These are phyloP conservation scores for Megaptera novaeangliae DNA, from an alignment of 2,113 vertebrate genomes.

Conservation along the genomic window DNA sequence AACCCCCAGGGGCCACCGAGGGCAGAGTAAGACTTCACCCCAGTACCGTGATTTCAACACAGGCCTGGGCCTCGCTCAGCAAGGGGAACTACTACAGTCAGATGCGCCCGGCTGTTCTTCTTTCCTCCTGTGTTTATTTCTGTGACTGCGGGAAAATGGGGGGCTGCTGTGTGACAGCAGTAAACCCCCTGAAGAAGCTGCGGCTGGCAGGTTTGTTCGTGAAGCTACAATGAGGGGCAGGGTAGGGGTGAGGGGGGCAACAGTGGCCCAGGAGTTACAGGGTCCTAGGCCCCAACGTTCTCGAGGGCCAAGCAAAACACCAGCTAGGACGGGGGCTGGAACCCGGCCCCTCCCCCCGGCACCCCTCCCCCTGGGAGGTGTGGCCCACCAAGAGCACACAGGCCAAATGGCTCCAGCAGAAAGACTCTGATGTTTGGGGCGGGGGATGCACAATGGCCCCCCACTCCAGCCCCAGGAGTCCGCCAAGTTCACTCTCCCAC, in stretches of 20 bases:
- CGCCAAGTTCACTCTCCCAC: too few relatives aligned
- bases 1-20: neutral
- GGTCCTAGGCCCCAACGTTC: neutral
- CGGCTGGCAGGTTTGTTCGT: neutral
- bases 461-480: neutral
- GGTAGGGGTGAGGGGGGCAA: too few relatives aligned
- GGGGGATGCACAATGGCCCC: too few relatives aligned
- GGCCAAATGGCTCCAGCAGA: neutral
- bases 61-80: neutral
- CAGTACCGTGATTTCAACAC: neutral
- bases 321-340: too few relatives aligned
- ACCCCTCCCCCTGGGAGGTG: neutral
- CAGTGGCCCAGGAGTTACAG: neutral
- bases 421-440: rapidly evolving
- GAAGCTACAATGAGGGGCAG: neutral
- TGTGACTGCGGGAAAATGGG: neutral
- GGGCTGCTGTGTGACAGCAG: neutral
- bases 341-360: neutral
- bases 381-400: neutral
- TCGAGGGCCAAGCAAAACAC: neutral
- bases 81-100: neutral
- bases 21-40: neutral
- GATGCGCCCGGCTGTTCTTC: neutral
- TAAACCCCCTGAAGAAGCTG: neutral
- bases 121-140: neutral